phyloP scores from a whole-genome alignment of 2,797 vertebrate genomes.

The Chelonia mydas region DNA sequence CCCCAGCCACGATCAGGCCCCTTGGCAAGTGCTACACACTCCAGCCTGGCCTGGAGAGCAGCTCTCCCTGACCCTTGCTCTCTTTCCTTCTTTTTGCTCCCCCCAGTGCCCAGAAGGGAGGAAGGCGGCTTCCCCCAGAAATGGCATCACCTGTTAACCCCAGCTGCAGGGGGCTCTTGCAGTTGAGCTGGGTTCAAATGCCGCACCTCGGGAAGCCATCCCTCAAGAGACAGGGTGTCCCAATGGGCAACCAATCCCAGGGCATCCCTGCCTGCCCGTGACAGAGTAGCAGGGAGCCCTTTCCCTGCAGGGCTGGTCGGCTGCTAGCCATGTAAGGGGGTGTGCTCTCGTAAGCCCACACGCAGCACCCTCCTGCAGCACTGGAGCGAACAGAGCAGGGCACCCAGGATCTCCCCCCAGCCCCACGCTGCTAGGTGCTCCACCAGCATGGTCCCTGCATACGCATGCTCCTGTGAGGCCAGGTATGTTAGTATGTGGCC shows the following conservation, averaged over 20 bases:
- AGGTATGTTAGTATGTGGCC: neutral
- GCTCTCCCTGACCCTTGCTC: neutral
- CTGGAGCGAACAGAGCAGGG: too few relatives aligned
- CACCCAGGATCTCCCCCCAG: too few relatives aligned
- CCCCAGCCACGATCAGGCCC: too few relatives aligned
- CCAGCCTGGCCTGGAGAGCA: too few relatives aligned
- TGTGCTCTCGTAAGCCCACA: neutral
- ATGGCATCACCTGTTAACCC: neutral
- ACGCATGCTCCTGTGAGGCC: too few relatives aligned
- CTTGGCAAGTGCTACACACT: too few relatives aligned
- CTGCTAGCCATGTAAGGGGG: neutral
- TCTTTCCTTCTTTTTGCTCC: fast-evolving
- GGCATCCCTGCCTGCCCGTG: neutral
- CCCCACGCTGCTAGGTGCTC: neutral
- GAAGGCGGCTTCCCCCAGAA: neutral
- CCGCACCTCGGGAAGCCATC: too few relatives aligned
- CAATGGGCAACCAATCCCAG: neutral
- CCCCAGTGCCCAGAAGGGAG: neutral
- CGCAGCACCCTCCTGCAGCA: too few relatives aligned
- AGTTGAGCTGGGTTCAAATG: neutral
- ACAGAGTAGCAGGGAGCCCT: neutral
- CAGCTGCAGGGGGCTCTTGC: too few relatives aligned
- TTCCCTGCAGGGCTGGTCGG: neutral
- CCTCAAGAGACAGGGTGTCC: neutral
- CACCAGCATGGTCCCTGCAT: too few relatives aligned